Evolutionary conservation across 2,113 vertebrate species (phyloP).

Genomic region (Lagopus muta): DNA sequence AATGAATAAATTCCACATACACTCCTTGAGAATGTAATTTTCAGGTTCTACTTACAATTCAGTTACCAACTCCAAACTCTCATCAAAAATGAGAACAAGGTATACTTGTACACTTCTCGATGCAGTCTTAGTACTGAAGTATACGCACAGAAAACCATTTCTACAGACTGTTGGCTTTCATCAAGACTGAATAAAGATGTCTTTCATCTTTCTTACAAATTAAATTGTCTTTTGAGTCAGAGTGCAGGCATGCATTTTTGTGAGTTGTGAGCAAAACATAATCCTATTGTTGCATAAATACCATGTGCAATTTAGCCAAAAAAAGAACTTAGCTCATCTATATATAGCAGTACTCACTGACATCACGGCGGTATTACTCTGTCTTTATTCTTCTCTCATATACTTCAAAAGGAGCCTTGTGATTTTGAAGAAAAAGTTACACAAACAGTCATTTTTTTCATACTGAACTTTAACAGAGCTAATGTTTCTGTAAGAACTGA

Average conservation of each 20-base stretch:
- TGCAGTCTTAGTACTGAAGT: background rate
- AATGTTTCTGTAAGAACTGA: background rate
- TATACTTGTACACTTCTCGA: background rate
- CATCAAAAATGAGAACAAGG: background rate
- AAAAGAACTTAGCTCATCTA: slow-evolving; percentile 2
- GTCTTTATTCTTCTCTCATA: background rate
- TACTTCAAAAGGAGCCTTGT: slow-evolving; percentile 1
- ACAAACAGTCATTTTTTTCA: background rate
- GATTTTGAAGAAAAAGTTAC: slow-evolving; percentile 3
- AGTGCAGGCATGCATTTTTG: background rate
- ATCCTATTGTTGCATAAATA: slow-evolving; percentile 30
- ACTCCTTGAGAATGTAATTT: background rate
- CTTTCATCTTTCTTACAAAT: slow-evolving; percentile 21
- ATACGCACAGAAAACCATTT: background rate
- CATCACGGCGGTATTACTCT: background rate
- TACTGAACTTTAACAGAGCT: background rate
- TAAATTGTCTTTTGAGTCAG: background rate
- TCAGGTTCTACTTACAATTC: background rate
- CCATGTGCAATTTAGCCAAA: background rate
- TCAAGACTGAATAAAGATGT: background rate
- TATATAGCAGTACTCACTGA: background rate
- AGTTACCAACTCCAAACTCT: background rate
- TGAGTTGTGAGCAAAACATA: background rate
- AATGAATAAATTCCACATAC: background rate
- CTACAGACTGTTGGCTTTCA: background rate